Evolutionary conservation across 2,113 vertebrate species (phyloP).

Genomic region (Chroicocephalus ridibundus): DNA sequence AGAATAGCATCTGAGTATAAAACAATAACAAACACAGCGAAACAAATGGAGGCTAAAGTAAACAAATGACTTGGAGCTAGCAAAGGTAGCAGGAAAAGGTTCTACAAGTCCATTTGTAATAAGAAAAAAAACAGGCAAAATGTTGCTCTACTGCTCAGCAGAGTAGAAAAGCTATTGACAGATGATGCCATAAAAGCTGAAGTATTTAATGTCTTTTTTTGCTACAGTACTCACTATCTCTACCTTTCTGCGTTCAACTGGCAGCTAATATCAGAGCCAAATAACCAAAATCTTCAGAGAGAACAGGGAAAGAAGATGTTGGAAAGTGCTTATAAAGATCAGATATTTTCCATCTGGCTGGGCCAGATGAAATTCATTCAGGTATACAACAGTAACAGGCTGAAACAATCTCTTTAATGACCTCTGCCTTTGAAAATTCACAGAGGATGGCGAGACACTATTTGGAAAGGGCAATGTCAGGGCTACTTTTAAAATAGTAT

Average conservation of each 20-base stretch:
- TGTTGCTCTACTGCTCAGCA: neutral
- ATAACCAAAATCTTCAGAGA: neutral
- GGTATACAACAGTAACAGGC: neutral
- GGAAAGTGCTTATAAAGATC: neutral
- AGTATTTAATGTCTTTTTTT: neutral
- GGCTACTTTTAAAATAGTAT: neutral
- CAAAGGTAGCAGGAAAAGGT: neutral
- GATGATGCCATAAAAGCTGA: neutral
- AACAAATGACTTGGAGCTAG: neutral
- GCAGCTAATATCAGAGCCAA: neutral
- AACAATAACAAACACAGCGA: neutral
- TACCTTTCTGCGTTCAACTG: neutral
- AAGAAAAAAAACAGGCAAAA: neutral
- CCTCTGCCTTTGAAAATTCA: neutral
- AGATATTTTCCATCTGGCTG: neutral
- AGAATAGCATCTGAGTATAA: accelerated
- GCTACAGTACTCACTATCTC: neutral
- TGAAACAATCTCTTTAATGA: neutral
- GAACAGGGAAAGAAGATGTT: neutral
- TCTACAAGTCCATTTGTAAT: neutral
- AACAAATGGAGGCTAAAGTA: neutral
- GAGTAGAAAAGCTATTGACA: neutral
- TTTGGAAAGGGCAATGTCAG: neutral
- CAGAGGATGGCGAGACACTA: neutral
- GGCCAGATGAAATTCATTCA: neutral